A percentile compares a stretch with the other conserved stretches of the same genome.
Evolutionary conservation across 2,888 invertebrate genomes (phyloP).

Genomic region (Malachius bipustulatus): DNA sequence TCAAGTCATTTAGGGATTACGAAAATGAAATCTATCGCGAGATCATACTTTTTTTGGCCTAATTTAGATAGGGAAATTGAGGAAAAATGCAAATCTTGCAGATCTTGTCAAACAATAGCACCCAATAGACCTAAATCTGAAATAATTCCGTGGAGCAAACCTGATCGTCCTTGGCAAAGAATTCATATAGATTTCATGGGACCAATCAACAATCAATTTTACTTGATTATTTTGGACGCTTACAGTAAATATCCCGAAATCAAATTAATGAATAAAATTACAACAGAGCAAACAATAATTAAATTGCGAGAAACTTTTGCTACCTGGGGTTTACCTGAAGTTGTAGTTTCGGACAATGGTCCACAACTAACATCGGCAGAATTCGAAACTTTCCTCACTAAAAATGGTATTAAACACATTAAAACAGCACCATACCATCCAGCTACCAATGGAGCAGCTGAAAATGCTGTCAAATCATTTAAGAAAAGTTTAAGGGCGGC

Average conservation of each 20-base stretch:
- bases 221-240: conserved; percentile 6
- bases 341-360: conserved; percentile 7
- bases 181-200: conserved; percentile 10
- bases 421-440: conserved; percentile 11
- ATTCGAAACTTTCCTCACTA: conserved; percentile 9
- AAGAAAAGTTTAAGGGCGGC: conserved; percentile 9
- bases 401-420: conserved; percentile 11
- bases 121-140: conserved; percentile 6
- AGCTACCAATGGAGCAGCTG: conserved; percentile 12
- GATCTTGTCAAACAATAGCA: background rate
- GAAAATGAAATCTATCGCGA: conserved; percentile 7
- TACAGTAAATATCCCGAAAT: conserved; percentile 10
- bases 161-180: conserved; percentile 5
- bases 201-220: conserved; percentile 6
- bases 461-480: conserved; percentile 11
- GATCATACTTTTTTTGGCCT: conserved; percentile 10
- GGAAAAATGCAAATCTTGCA: conserved; percentile 5
- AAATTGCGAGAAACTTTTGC: conserved; percentile 8
- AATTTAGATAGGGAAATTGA: conserved; percentile 10
- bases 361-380: conserved; percentile 8
- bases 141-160: conserved; percentile 7
- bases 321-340: conserved; percentile 8
- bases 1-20: conserved; percentile 19
- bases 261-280: conserved; percentile 5
- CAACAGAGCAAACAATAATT: conserved; percentile 4